Base-by-base conservation (phyloP, 2,888 invertebrate genomes). In the Spodoptera picta region DNA sequence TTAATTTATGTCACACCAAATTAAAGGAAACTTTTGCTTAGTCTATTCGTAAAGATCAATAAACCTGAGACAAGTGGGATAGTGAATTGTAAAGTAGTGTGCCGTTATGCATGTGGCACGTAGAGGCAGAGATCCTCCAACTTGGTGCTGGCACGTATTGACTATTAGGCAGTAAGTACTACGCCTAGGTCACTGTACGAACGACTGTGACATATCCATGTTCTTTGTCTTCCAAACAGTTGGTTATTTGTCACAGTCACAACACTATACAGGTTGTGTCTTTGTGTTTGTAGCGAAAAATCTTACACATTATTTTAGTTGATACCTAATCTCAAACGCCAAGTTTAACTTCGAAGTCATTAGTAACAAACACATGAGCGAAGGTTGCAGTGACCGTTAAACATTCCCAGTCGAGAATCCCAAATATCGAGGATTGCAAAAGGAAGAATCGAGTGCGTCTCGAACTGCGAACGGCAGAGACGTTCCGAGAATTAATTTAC, bases 401-500 rank as follows among this genome's bases (percentile, higher is more conserved):
- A 76, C 61, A 74, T 76, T 74, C 60, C 63, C 69, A 66, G 69
- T 52, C 78, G 92, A 90, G 83, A 89, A 85, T 90, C 86, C 90
- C 90, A 85, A 89, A 88, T 77, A 85, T 80, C 79, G 75, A 79
- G 76, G 76, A 80, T 73, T 79, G 80, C 82, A 87, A 88, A 89
- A 90, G 84, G 86, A 90, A 84, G 83, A 81, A 61, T 78, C 71
- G 79, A 82, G 80, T 68, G 79, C 79, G 79, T 76, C 77, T 73
- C 76, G 56, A 66, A 51, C 67, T 63, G 70, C 75, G 63, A 66
- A 64, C 63, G 72, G 75, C 62, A 52, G 86, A 89, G 86, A 87
- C 86, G 83, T 92, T 92, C 92, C 69, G 76, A 88, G 92, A 92
- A 92, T 86, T 89, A 73, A 91, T 92, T 91, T 89, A 84, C 90